phyloP scores from a whole-genome alignment of 1,140 invertebrate species.

The Tetramorium simillimum region DNA sequence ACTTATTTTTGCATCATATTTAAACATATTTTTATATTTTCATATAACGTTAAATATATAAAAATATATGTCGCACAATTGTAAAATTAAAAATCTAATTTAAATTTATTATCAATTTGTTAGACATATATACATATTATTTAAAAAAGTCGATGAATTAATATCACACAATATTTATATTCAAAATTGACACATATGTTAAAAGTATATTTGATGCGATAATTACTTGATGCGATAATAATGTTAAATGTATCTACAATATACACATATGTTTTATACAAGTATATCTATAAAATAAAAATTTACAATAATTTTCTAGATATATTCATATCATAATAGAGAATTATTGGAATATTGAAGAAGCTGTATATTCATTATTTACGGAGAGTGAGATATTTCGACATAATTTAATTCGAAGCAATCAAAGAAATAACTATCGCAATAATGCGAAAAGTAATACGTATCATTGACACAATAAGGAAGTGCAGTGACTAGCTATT shows the following conservation, averaged over 20 bases:
- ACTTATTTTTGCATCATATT: neutral
- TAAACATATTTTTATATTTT: neutral
- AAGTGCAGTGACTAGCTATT: conserved; percentile 24
- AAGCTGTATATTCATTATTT: too few species aligned
- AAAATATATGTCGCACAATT: neutral
- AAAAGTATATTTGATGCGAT: neutral
- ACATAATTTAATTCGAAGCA: neutral
- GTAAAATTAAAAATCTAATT: neutral
- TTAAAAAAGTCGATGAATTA: neutral
- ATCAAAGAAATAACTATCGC: neutral
- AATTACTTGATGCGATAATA: too few species aligned
- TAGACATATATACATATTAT: neutral
- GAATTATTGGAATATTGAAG: too few species aligned
- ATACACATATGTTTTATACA: too few species aligned
- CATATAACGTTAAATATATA: neutral
- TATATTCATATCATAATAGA: too few species aligned
- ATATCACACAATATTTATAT: neutral
- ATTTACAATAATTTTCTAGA: neutral
- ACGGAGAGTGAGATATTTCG: neutral
- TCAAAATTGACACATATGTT: neutral
- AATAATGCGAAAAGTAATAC: neutral
- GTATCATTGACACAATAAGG: conserved; percentile 46
- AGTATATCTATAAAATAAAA: neutral
- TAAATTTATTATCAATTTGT: neutral
- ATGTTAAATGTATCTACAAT: too few species aligned